These are phyloP conservation scores for Pollenia labialis DNA, from an alignment of 2,888 invertebrate genomes.

Conservation along the genomic window DNA sequence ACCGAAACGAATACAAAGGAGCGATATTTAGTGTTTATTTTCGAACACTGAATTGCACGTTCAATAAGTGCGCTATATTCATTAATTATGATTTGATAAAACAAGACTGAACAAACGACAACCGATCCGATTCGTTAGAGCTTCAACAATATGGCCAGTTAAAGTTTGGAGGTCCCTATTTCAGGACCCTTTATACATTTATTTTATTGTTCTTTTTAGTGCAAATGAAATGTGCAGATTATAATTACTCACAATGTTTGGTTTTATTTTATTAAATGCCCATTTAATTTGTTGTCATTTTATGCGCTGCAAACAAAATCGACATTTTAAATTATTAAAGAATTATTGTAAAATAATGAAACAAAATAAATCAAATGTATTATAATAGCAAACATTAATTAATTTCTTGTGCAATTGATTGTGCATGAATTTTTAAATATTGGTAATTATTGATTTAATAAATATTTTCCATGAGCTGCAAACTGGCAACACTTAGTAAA, in stretches of 20 bases:
- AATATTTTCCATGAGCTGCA: slow-evolving; percentile 8
- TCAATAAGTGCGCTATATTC: too few species aligned
- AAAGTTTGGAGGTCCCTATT: too few species aligned
- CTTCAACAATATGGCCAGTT: too few species aligned
- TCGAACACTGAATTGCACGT: too few species aligned
- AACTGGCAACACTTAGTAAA: not conserved
- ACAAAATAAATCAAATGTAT: slow-evolving; percentile 37
- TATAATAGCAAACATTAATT: slow-evolving; percentile 37
- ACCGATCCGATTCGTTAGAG: too few species aligned
- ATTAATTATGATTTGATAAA: too few species aligned
- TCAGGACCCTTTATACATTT: too few species aligned
- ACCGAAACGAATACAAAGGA: too few species aligned
- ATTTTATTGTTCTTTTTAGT: too few species aligned
- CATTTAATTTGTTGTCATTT: slow-evolving; percentile 9
- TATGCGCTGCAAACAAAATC: not conserved
- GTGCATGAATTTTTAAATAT: not conserved
- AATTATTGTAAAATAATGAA: slow-evolving; percentile 28
- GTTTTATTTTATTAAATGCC: slow-evolving; percentile 3
- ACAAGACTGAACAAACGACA: too few species aligned
- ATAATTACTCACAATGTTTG: slow-evolving; percentile 3
- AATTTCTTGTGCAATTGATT: slow-evolving; percentile 6
- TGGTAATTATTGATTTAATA: slow-evolving; percentile 24
- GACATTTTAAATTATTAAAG: not conserved
- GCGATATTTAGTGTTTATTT: too few species aligned
- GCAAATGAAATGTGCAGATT: not conserved